phyloP scores from a whole-genome alignment of 2,113 vertebrate genomes.

The Rousettus leschenaultii region DNA sequence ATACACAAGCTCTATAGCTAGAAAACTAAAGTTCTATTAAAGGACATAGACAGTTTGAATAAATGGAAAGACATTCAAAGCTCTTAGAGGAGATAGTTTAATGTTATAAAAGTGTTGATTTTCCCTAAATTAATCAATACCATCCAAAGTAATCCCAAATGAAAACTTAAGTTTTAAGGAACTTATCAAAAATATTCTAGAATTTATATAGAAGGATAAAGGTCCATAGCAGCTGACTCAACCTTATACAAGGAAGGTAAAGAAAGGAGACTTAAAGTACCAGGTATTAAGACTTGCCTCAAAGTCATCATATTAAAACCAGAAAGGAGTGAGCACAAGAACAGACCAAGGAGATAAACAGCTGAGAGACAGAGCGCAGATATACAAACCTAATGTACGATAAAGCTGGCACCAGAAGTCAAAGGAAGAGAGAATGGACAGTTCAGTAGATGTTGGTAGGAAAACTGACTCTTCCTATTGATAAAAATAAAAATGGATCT shows the following conservation, averaged over 20 bases:
- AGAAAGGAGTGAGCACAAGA: background rate
- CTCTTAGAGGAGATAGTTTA: background rate
- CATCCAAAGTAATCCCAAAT: background rate
- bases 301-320: background rate
- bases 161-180: background rate
- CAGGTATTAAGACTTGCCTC: background rate
- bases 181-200: background rate
- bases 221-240: background rate
- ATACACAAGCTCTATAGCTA: background rate
- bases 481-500: background rate
- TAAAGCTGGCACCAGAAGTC: background rate
- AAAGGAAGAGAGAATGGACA: background rate
- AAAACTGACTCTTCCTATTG: background rate
- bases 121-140: background rate
- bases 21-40: slow-evolving; percentile 11
- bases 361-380: background rate
- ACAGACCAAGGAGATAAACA: background rate
- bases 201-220: background rate
- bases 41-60: background rate
- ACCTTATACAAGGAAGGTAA: background rate
- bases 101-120: background rate
- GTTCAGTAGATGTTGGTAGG: background rate
- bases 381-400: background rate
- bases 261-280: background rate
- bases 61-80: background rate